Conservation (phyloP, 2,113 vertebrate species). For the Terrapene triunguis region DNA sequence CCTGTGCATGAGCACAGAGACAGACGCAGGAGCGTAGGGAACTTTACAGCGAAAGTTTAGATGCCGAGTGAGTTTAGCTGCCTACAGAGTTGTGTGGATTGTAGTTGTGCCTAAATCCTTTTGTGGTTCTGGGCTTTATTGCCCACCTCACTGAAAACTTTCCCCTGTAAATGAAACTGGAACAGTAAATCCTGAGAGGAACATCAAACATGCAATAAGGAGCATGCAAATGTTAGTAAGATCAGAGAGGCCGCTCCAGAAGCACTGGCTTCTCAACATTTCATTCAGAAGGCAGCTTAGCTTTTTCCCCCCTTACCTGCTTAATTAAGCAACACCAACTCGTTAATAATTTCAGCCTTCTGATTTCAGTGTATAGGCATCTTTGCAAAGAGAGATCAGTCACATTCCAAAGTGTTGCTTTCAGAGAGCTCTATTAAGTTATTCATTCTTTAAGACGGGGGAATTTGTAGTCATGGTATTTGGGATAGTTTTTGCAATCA, state of each 20-base stretch:
- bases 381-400: background rate
- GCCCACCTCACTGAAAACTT: background rate
- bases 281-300: background rate
- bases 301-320: fast-evolving
- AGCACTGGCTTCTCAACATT: background rate
- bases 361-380: background rate
- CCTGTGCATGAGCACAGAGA: no score
- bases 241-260: no score
- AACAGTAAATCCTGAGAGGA: background rate
- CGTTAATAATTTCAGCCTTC: background rate
- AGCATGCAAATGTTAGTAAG: fast-evolving
- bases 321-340: no score
- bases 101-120: no score
- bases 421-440: background rate
- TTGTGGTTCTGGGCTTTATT: no score
- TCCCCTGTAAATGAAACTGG: background rate
- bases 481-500: background rate
- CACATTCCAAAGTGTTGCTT: background rate
- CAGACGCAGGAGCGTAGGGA: no score
- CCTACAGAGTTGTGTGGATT: no score
- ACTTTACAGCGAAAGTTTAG: no score
- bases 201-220: fast-evolving
- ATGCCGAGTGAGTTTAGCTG: no score
- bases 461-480: no score
- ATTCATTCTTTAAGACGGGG: background rate